Percentiles rank a stretch among this genome's conserved stretches.
Evolutionary conservation across 2,888 invertebrate species (phyloP).

Genomic region (Matsumyia berberina): DNA sequence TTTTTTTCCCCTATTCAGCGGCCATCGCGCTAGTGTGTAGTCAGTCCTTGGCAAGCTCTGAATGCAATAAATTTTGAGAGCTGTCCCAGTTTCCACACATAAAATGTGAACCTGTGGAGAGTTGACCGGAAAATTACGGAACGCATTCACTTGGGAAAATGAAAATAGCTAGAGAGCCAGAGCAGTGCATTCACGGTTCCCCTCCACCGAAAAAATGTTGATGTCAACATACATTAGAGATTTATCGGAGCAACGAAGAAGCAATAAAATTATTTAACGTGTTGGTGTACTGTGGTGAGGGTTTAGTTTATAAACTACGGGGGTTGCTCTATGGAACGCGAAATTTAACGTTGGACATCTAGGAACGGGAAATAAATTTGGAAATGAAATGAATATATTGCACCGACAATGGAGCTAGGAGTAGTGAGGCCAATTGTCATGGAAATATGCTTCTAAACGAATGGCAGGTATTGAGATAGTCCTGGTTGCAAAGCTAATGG

Average conservation of each 20-base stretch:
- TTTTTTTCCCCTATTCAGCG: not conserved
- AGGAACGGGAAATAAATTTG: too few species aligned
- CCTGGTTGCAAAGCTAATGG: too few species aligned
- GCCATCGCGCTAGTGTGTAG: not conserved
- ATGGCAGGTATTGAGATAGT: too few species aligned
- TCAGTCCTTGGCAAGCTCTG: not conserved
- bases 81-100: slow-evolving; percentile 26
- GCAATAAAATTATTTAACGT: slow-evolving; percentile 5
- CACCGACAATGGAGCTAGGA: too few species aligned
- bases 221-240: slow-evolving; percentile 27
- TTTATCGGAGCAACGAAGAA: slow-evolving; percentile 17
- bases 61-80: slow-evolving; percentile 33
- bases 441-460: too few species aligned
- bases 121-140: slow-evolving; percentile 53
- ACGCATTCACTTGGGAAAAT: slow-evolving; percentile 5
- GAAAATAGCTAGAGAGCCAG: not conserved
- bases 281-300: not conserved
- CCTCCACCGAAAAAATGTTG: slow-evolving; percentile 2
- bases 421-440: too few species aligned
- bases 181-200: not conserved
- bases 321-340: not conserved
- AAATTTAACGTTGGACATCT: not conserved
- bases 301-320: not conserved
- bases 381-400: too few species aligned
- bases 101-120: slow-evolving; percentile 28